phyloP scores from a whole-genome alignment of 2,113 vertebrate species.

The Stegastes partitus region DNA sequence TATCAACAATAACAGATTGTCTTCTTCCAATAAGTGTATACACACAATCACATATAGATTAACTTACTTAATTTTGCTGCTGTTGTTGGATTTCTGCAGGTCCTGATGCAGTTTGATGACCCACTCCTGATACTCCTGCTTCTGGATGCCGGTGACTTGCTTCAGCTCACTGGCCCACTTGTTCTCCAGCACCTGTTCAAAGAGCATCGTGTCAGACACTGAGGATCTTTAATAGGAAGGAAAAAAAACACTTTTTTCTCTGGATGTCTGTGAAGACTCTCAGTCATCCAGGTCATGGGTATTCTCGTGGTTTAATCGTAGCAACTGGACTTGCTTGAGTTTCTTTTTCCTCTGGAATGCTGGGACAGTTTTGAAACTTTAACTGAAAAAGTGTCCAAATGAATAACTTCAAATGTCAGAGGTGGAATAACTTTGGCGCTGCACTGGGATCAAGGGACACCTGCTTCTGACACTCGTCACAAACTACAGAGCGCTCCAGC shows the following conservation, averaged over 20 bases:
- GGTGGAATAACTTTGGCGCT: no score
- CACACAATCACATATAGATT: no score
- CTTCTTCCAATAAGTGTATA: no score
- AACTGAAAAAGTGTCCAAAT: background rate
- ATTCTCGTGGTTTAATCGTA: no score
- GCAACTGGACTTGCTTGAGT: no score
- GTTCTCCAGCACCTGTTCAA: slow-evolving; percentile 92
- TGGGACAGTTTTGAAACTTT: background rate
- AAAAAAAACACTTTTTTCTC: background rate
- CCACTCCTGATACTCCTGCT: slow-evolving; percentile 98
- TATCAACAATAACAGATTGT: background rate
- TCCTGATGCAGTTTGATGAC: slow-evolving; percentile 97
- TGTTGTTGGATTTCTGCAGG: slow-evolving; percentile 95
- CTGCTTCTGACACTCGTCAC: background rate
- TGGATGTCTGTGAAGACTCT: no score
- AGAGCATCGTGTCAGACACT: background rate
- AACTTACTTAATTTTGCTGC: slow-evolving; percentile 91
- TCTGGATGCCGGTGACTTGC: slow-evolving; percentile 95
- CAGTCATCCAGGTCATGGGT: no score
- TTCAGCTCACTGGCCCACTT: slow-evolving; percentile 96
- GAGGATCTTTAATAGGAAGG: background rate
- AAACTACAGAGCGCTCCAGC: background rate
- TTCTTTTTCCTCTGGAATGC: background rate
- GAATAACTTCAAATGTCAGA: background rate
- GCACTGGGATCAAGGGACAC: background rate